Evolutionary conservation across 2,888 invertebrate genomes (phyloP), one percentile per base, ranked within the genome.

Genomic region (Hypsopygia costalis): DNA sequence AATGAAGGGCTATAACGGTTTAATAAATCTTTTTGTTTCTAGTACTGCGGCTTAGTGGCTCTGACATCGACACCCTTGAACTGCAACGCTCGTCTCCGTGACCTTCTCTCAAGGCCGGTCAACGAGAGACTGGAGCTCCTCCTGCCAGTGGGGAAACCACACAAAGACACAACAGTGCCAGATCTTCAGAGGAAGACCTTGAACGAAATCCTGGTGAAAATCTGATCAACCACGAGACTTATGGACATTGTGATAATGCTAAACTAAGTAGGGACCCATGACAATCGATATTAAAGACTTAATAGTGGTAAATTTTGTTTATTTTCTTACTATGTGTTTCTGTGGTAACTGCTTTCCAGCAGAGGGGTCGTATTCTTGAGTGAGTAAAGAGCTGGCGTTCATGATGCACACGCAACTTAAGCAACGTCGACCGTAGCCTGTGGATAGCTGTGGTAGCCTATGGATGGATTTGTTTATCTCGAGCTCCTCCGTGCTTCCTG

Each of bases 21-120:
- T n/a, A n/a, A n/a, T n/a, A n/a, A n/a, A n/a, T 16, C 4, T 16
- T 16, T 16, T 4, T 4, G 4, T 25, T 76, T 89, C 29, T 82
- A 96, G 94, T 93, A 94, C 62, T 95, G 96, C 38, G 98, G 98
- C 0, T 78, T 98, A 34, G 95, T 93, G 34, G 94, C 97, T 0
- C 83, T 98, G 29, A 95, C 96, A 0, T 97, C 97, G 1, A 98
- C 97, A 0, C 98, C 98, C 0, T 80, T 98, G 34, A 98, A 98
- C 75, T 97, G 97, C 77, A 97, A 96, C 6, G 93, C 95, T 1
- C 93, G 94, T 0, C 86, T 98, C 11, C 89, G 95, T 7, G 78
- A 82, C 11, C 88, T 98, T 4, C 90, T 98, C 1, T 87, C 90
- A n/a, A 90, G 98, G 36, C 97, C 97, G 0, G 57, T 69, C 0